Conservation (phyloP, 2,888 invertebrate genomes). For the Sympetrum striolatum region DNA sequence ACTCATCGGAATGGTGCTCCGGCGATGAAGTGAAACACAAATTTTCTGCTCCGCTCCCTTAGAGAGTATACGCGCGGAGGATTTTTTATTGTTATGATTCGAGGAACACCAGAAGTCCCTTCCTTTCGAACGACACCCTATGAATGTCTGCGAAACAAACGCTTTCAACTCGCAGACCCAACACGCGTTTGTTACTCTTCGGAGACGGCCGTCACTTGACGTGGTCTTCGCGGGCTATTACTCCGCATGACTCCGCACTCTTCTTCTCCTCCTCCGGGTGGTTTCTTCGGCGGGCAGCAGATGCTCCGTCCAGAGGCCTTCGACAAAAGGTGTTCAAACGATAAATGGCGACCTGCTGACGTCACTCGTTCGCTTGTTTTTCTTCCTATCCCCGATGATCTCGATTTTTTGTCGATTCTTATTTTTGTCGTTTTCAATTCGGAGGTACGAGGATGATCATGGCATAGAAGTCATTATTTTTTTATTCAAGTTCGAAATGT, state of each 20-base stretch:
- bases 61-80: background rate
- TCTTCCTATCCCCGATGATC: background rate
- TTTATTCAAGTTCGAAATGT: too few relatives aligned
- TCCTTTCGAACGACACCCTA: background rate
- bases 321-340: background rate
- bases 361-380: constrained; percentile 10
- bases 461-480: too few relatives aligned
- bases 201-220: background rate
- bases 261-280: background rate
- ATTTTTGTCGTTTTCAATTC: too few relatives aligned
- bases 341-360: constrained; percentile 26
- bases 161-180: background rate
- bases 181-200: constrained; percentile 10
- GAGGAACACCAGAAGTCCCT: constrained; percentile 20
- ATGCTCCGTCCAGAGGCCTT: background rate
- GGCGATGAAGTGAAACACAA: background rate
- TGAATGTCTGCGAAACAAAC: constrained; percentile 20
- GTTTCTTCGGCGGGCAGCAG: background rate
- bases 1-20: constrained; percentile 3
- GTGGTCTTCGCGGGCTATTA: constrained; percentile 11
- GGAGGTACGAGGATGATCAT: too few relatives aligned
- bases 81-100: background rate
- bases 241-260: constrained; percentile 19
- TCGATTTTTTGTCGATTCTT: background rate
- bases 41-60: background rate